Base-by-base conservation (phyloP, 2,888 invertebrate species). In the Strigamia transsilvanica region DNA sequence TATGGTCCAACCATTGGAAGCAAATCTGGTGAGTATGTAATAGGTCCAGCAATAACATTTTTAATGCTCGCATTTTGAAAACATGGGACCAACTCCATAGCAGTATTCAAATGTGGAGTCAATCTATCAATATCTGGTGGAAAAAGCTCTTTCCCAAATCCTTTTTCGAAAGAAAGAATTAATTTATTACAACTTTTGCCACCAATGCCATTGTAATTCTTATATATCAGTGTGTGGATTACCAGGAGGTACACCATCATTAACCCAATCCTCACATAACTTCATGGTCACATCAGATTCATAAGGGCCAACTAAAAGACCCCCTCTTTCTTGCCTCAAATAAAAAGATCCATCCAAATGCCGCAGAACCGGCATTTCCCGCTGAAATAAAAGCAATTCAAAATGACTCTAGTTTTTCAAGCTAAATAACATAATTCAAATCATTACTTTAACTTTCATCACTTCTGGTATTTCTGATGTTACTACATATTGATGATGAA, bases 341-440 rank as follows among this genome's bases (percentile, higher is more conserved):
- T 90, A 90, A 84, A 88, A 89, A 2, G 88, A 88, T 4, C 87
- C 87, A 83, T 89, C 89, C 82, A 89, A 85, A 84, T 89, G 88
- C 79, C 89, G 85, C 82, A 89, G 84, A 5, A 89, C 88, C 1
- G 89, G 89, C 9, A 87, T 84, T 83, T 87, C 87, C 41, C 83
- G 85, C 83, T 86, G 83, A 18, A 85, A 7, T 15, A 15, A 82
- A 83, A 12, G 21, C 21, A 78, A 56, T 79, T 32, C 15, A 34
- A 73, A 38, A 73, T 27, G 4, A 13, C 15, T 61, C 18, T 78
- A 78, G 5, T 78, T 23, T 6, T 32, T 12, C 32, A 78, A 27
- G 10, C 32, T 32, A 27, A 38, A n/a, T 15, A 32, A 27, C 10
- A 13, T 18, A 13, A 73, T n/a, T n/a, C 56, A n/a, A 4, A 2